These are phyloP conservation scores for Hylaeus volcanicus DNA, from an alignment of 1,140 invertebrate genomes.

Conservation along the genomic window DNA sequence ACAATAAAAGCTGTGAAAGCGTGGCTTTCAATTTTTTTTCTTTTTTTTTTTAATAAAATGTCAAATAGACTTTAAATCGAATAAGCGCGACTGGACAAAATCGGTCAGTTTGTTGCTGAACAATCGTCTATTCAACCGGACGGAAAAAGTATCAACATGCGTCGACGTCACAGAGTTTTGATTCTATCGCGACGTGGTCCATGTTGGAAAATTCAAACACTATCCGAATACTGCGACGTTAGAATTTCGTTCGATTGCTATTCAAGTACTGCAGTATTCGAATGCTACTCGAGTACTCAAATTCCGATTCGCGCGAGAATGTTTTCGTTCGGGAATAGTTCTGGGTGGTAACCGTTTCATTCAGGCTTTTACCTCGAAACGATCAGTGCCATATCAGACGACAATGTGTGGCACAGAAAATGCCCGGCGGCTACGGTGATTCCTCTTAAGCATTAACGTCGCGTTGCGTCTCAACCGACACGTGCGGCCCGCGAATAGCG, in stretches of 20 bases:
- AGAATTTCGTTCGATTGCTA: no score
- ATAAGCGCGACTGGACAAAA: neutral
- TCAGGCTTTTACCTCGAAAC: conserved; percentile 39
- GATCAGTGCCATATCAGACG: conserved; percentile 25
- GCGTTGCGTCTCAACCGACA: conserved; percentile 54
- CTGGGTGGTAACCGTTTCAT: conserved; percentile 38
- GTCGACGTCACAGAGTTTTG: no score
- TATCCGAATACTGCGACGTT: no score
- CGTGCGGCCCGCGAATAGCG: conserved; percentile 55
- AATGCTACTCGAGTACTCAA: no score
- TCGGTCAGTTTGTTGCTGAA: neutral
- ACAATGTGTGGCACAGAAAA: conserved; percentile 48
- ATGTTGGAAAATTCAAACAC: no score
- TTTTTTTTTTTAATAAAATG: neutral
- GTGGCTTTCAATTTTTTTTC: neutral
- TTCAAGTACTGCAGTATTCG: no score
- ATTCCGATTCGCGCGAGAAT: neutral
- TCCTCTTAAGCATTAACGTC: conserved; percentile 59
- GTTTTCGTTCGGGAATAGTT: conserved; percentile 1
- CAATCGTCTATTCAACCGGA: neutral
- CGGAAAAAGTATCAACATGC: neutral
- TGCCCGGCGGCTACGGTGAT: conserved; percentile 51
- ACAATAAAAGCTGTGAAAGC: neutral
- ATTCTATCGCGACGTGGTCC: no score
- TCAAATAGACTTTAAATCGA: neutral